phyloP scores from a whole-genome alignment of 2,888 invertebrate species.

The Boloria selene region DNA sequence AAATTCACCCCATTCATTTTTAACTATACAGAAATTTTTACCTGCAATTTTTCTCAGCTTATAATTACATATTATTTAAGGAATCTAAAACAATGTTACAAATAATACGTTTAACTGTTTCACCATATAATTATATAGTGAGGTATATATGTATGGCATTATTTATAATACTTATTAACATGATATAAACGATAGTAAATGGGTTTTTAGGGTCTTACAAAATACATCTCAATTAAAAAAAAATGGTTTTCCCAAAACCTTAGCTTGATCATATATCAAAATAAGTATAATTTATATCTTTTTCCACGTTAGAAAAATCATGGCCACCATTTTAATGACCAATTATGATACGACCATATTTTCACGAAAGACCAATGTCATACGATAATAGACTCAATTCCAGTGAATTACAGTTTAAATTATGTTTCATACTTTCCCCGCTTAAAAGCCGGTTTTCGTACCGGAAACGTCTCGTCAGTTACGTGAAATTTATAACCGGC shows the following conservation, averaged over 20 bases:
- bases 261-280: conserved; percentile 23
- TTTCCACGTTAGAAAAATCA: conserved; percentile 36
- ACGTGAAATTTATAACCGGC: conserved; percentile 66
- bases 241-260: conserved; percentile 24
- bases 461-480: conserved; percentile 76
- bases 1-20: too few relatives aligned
- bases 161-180: too few relatives aligned
- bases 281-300: conserved; percentile 34
- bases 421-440: conserved; percentile 47
- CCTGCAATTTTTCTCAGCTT: too few relatives aligned
- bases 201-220: conserved; percentile 1
- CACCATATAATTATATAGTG: too few relatives aligned
- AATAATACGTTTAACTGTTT: too few relatives aligned
- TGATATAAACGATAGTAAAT: too few relatives aligned
- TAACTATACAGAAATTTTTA: too few relatives aligned
- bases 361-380: conserved; percentile 27
- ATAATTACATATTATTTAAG: too few relatives aligned
- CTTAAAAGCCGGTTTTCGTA: conserved; percentile 64
- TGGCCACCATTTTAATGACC: conserved; percentile 41
- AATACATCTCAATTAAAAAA: conserved; percentile 22
- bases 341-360: conserved; percentile 46
- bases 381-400: conserved; percentile 26
- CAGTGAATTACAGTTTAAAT: conserved; percentile 30
- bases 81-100: too few relatives aligned
- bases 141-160: too few relatives aligned